Evolutionary conservation across 2,888 invertebrate species (phyloP), one percentile per base, ranked within the genome.

Genomic region (Barypeithes pellucidus): DNA sequence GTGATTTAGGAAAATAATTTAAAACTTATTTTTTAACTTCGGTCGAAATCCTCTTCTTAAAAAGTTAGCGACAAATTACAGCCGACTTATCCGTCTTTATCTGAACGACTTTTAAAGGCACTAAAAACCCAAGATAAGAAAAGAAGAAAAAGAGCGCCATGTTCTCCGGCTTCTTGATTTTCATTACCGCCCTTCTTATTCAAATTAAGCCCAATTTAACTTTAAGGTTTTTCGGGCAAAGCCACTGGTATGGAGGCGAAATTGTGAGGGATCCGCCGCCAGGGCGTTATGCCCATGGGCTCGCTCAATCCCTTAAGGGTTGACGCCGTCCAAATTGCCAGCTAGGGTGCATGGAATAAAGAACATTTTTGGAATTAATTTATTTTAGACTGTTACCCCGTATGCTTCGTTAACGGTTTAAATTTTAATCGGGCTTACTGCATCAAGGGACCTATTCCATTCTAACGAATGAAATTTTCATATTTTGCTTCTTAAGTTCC

Each of bases 141-240:
- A 69, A 69, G 73, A 65, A 63, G 69, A 52, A 69, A 66, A 65
- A 33, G 62, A 66, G 63, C 33, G 63, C 22, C 45, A 36, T 52
- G 65, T 20, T 68, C 57, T 54, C 61, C 59, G 63, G 63, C 65
- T 59, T 47, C 50, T 54, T 59, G 63, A 67, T 62, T 73, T 73
- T 73, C 69, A 73, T 69, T 73, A 73, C 68, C 66, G 43, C 73
- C 68, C 61, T 73, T 69, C 69, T 68, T 69, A 73, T 73, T 73
- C 65, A 73, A 73, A 73, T 73, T 73, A 65, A 69, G 65, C 65
- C 63, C 73, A 73, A 69, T 73, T 73, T 69, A 69, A 73, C 68
- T 73, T 73, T 65, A 68, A 65, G 67, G 68, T 73, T 68, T 73
- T 72, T 57, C 54, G 57, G 61, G 61, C 60, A 54, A 67, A 61